Percentiles rank a stretch among this genome's conserved stretches.
Evolutionary conservation across 1,140 invertebrate species (phyloP).

Genomic region (Dreissena rostriformis): DNA sequence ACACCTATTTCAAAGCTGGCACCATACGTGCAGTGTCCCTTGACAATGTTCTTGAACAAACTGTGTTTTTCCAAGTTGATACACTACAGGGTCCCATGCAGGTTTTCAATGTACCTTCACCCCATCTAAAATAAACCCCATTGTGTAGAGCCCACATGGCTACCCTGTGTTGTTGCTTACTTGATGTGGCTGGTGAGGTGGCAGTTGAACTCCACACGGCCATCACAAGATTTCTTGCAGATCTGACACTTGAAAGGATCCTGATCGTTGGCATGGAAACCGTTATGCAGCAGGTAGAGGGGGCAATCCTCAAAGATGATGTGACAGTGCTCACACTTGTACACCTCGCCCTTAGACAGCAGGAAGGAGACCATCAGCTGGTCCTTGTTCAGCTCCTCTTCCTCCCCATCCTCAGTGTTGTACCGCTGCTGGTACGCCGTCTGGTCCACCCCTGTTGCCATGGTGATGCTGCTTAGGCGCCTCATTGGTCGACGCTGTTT

Average conservation of each 20-base stretch:
- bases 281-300: conserved; percentile 76
- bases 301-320: conserved; percentile 78
- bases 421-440: conserved; percentile 52
- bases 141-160: no score
- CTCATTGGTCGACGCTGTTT: conserved; percentile 77
- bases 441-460: conserved; percentile 18
- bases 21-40: no score
- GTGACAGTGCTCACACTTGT: conserved; percentile 77
- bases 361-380: conserved; percentile 69
- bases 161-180: conserved; percentile 42
- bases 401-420: conserved; percentile 56
- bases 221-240: conserved; percentile 72
- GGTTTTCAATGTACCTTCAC: no score
- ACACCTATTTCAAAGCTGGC: no score
- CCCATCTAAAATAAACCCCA: no score
- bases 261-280: conserved; percentile 76
- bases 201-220: conserved; percentile 78
- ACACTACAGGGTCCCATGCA: no score
- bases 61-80: no score
- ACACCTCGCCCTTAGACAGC: conserved; percentile 71
- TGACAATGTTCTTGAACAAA: no score
- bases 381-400: conserved; percentile 60
- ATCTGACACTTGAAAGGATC: conserved; percentile 78
- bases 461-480: conserved; percentile 70
- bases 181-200: conserved; percentile 78